A percentile compares a stretch with the other conserved stretches of the same genome.
phyloP scores from a whole-genome alignment of 1,140 invertebrate genomes.

The Pachypeltis micranthus region DNA sequence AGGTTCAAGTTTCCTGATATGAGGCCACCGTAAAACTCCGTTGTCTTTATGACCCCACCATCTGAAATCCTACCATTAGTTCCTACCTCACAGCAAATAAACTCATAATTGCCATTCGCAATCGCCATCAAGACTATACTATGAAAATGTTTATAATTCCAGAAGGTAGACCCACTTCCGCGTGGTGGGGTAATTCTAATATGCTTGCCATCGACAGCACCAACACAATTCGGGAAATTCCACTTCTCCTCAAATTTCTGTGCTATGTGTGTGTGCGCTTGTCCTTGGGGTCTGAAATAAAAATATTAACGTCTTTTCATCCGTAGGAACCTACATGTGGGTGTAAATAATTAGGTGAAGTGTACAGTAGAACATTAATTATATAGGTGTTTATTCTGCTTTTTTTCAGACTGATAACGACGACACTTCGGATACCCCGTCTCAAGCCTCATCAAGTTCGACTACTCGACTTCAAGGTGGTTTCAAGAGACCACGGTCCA shows the following conservation, averaged over 20 bases:
- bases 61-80: slow-evolving; percentile 33
- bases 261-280: slow-evolving; percentile 5
- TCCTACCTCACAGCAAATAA: slow-evolving; percentile 35
- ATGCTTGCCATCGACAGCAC: slow-evolving; percentile 36
- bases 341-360: no score
- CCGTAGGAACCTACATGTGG: no score
- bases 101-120: slow-evolving; percentile 35
- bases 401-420: background rate
- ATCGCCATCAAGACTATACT: slow-evolving; percentile 36
- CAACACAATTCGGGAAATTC: slow-evolving; percentile 35
- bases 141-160: slow-evolving; percentile 34
- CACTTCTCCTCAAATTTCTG: slow-evolving; percentile 30
- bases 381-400: background rate
- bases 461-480: background rate
- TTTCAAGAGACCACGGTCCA: background rate
- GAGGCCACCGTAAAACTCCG: slow-evolving; percentile 16
- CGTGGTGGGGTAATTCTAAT: slow-evolving; percentile 28
- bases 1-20: background rate
- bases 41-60: slow-evolving; percentile 28
- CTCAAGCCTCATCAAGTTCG: background rate
- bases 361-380: no score
- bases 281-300: background rate
- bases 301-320: no score
- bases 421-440: background rate
- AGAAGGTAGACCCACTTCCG: slow-evolving; percentile 31